Evolutionary conservation across 2,797 vertebrate species (phyloP), one percentile per base, ranked within the genome.

Genomic region (Bovichtus diacanthus): DNA sequence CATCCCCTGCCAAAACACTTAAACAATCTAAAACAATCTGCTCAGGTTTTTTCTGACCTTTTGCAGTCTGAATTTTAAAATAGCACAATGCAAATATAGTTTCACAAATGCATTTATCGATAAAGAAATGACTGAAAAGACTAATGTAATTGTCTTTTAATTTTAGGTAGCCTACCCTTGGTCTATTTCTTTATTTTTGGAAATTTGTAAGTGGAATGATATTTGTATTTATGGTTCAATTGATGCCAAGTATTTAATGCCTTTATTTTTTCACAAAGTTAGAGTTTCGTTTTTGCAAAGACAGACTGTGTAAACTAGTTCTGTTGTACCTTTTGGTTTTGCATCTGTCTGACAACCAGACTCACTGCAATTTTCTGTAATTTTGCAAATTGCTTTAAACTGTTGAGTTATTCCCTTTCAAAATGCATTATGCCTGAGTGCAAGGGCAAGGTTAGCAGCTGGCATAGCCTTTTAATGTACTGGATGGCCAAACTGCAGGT

Each of bases 351-450:
- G 49, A 72, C 21, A 76, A 51, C 34, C 2, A 9, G 23, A 70
- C 68, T 19, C 44, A 18, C 39, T 21, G 43, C 11, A 74, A 74
- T 83, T 81, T 81, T 66, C 25, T 77, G 51, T 43, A 23, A 65
- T 77, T 83, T 79, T 46, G 50, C 18, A 61, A 86, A 84, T 60
- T 75, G 38, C 68, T 80, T 58, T 34, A 19, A 11, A 41, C 68
- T 23, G 46, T 8, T 61, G 46, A 65, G 54, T 70, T 65, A 34
- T 72, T 74, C 19, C 21, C 29, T 66, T 78, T 71, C 0, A 49
- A 69, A 84, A 76, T 73, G 61, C 82, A 83, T 86, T 88, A 80
- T 12, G 60, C 41, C 60, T 78, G 27, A 87, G 76, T 78, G 71
- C 76, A 41, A 60, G 66, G 44, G 58, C 53, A 79, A 78, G 31